Conservation (phyloP, 2,113 vertebrate genomes). For the Aptenodytes patagonicus region DNA sequence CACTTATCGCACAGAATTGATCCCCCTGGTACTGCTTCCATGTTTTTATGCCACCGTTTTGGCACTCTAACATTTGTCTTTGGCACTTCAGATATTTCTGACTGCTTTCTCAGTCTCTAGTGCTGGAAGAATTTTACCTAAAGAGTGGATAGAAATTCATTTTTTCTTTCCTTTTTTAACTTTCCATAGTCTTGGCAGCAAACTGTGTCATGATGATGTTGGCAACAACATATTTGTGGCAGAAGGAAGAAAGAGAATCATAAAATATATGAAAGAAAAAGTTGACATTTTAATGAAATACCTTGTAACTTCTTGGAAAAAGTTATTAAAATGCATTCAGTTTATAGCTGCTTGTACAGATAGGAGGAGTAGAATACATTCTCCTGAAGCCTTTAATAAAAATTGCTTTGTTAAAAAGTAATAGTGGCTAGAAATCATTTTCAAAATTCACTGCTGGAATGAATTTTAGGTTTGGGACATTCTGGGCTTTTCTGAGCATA, state of each 20-base stretch:
- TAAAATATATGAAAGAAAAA: constrained; percentile 58
- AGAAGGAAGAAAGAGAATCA: constrained; percentile 65
- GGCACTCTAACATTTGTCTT: constrained; percentile 21
- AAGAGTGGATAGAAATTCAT: constrained; percentile 40
- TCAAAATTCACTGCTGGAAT: neutral
- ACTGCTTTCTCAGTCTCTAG: constrained; percentile 58
- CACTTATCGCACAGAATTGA: neutral
- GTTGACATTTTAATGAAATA: constrained; percentile 65
- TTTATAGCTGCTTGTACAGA: constrained; percentile 10
- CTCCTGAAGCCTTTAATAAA: neutral
- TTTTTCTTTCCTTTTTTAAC: constrained; percentile 59
- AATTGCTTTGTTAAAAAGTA: neutral
- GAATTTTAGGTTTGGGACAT: neutral
- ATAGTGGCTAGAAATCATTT: neutral
- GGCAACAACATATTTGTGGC: constrained; percentile 63
- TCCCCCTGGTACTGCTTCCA: neutral
- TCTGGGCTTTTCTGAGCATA: neutral
- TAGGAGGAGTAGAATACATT: neutral
- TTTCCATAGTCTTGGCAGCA: constrained; percentile 60
- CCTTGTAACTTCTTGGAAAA: constrained; percentile 52
- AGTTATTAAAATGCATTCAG: constrained; percentile 43
- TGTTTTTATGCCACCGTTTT: neutral
- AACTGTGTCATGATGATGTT: constrained; percentile 64
- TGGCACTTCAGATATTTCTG: constrained; percentile 60
- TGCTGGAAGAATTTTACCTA: constrained; percentile 52